These are phyloP conservation scores for Bradypus variegatus DNA, from an alignment of 2,797 vertebrate species.

Conservation along the genomic window DNA sequence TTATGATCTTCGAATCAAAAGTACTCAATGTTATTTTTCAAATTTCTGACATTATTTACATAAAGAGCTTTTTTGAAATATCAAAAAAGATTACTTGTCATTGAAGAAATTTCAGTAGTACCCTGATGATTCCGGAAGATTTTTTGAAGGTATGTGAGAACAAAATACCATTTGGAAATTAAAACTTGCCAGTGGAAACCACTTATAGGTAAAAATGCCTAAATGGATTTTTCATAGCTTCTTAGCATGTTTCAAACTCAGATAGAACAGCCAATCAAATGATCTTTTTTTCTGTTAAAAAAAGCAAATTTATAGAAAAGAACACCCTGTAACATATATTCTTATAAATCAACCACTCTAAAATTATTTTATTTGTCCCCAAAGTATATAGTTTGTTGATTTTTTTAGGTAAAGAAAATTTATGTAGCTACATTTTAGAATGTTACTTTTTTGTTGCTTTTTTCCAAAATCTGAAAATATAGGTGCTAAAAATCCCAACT, in stretches of 20 bases:
- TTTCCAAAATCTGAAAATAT: not conserved
- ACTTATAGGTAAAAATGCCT: not conserved
- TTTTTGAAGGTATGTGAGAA: conserved; percentile 40
- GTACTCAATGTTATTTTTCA: conserved; percentile 54
- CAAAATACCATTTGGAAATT: conserved; percentile 41
- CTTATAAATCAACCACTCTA: not conserved
- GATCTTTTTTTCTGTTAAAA: not conserved
- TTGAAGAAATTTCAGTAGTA: conserved; percentile 57
- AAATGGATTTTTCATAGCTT: not conserved
- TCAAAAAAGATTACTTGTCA: conserved; percentile 56
- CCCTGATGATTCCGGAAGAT: conserved; percentile 53
- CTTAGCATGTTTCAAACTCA: not conserved
- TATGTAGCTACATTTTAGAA: not conserved
- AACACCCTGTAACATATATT: not conserved
- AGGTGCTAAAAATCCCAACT: not conserved
- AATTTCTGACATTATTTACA: conserved; percentile 58
- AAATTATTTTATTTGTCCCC: not conserved
- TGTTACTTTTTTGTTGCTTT: not conserved
- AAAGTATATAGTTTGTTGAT: not conserved
- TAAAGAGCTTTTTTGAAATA: conserved; percentile 55
- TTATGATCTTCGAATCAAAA: conserved; percentile 66
- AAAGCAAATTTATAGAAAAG: not conserved
- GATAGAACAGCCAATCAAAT: not conserved
- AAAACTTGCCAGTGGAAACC: conserved; percentile 28
- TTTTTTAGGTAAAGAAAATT: not conserved